Evolutionary conservation across 1,140 invertebrate genomes (phyloP), one percentile per base, ranked within the genome.

Genomic region (Liolophura sinensis): DNA sequence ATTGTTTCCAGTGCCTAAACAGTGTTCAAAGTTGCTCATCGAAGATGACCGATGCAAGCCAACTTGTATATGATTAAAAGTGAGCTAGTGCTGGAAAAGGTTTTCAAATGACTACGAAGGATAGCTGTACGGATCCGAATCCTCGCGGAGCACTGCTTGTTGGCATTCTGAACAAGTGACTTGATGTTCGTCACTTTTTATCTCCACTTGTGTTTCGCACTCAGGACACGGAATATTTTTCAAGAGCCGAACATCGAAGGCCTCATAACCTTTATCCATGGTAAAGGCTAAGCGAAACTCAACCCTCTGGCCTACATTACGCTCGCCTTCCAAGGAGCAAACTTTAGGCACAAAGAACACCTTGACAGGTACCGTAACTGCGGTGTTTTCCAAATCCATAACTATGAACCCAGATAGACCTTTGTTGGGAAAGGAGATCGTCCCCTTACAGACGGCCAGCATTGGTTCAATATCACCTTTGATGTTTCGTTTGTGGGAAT

Each of bases 261-360:
- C 71, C 59, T 72, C 71, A 48, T 70, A 70, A 7, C 71, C 71
- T 24, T 72, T 60, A 15, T 62, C 52, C 0, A 52, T 51, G 9
- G 68, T 70, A 60, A 72, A 72, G 5, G 68, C 64, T 25, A 72
- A 24, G 47, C 60, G 22, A 67, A 72, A 69, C 46, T 72, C 64
- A n/a, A 72, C 71, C 0, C 68, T 51, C 27, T 58, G 48, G 9
- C 68, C 71, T 58, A 56, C 62, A 24, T 59, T 62, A 12, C 62
- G 22, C 15, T 60, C 48, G 0, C 65, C 62, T 16, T 58, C 46
- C 3, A 69, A 47, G 9, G 60, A 46, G 4, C 54, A 24, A 24
- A 47, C 51, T 40, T 60, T 49, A n/a, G 64, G 70, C 40, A 69
- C 58, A 46, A 70, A 72, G 62, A 67, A 70, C 24, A 70, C 64